These are phyloP conservation scores for Enteromius mattozi DNA, from an alignment of 2,797 vertebrate genomes.

Conservation along the genomic window DNA sequence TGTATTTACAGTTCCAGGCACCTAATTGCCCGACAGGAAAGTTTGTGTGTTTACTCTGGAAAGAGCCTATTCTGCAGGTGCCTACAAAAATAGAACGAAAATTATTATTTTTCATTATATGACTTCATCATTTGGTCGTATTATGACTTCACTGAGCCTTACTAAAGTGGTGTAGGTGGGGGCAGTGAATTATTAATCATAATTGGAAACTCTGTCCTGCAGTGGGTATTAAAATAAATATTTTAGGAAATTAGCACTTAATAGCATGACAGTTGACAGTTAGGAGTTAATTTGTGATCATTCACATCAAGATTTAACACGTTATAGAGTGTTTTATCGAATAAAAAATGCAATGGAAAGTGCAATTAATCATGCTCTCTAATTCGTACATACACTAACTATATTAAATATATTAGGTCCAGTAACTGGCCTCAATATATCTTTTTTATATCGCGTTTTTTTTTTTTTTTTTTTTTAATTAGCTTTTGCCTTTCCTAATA, in stretches of 20 bases:
- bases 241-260: background rate
- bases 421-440: too few relatives aligned
- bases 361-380: too few relatives aligned
- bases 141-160: background rate
- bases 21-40: background rate
- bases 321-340: background rate
- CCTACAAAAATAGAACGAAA: background rate
- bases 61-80: constrained; percentile 13
- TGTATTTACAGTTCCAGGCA: background rate
- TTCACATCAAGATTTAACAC: background rate
- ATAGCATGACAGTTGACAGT: background rate
- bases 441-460: too few relatives aligned
- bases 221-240: constrained; percentile 14
- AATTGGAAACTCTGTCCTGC: background rate
- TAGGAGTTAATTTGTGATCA: background rate
- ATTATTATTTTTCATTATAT: background rate
- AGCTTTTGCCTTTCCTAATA: background rate
- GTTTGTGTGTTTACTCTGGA: background rate
- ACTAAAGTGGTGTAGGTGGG: background rate
- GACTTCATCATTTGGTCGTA: background rate
- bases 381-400: too few relatives aligned
- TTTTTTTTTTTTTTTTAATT: background rate
- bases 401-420: too few relatives aligned
- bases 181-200: background rate
- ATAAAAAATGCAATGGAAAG: too few relatives aligned